Base-by-base conservation (phyloP, 2,113 vertebrate genomes). In the Dipodomys ordii region DNA sequence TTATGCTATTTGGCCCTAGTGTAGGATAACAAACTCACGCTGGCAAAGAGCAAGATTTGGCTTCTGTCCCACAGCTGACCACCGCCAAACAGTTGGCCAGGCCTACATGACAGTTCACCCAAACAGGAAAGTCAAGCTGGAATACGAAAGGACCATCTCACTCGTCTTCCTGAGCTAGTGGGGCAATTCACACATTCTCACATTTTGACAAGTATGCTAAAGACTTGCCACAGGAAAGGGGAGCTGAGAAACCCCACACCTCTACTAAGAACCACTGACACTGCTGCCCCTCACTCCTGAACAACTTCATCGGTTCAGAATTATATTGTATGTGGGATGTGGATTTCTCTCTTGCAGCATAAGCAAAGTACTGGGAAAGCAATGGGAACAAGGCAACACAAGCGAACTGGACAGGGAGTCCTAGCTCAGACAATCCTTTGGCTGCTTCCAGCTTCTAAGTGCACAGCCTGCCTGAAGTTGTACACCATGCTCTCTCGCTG, bases 101-200 rank as follows among this genome's bases (percentile, higher is more conserved):
- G 44, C 28, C 72, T 76, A 7, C 7, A 8, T 8, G n/a, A 83
- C 32, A 27, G 27, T 15, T 57, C 13, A 13, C 53, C 53, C 53
- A 16, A 16, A 57, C 53, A 57, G 53, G 15, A 57, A 16, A 13
- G 53, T 11, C 53, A 4, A 18, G 53, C 12, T 13, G 12, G 12
- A 12, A 12, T 12, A 49, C 49, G 12, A 12, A 49, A 49, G 9
- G 1, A 64, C 22, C 0, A 27, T 87, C 87, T 76, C 46, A 68
- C 71, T 95, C 62, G 87, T 82, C 71, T 53, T 28, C 19, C 22
- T 73, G 25, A 94, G 73, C 49, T 80, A 78, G 65, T 62, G 19
- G 46, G 46, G 28, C 28, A 76, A 83, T 88, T 95, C 60, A 92
- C 65, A 93, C 32, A n/a, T 88, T 80, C 11, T 9, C 32, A 62